Evolutionary conservation across 2,888 invertebrate genomes (phyloP).

Genomic region (Protula sp.): DNA sequence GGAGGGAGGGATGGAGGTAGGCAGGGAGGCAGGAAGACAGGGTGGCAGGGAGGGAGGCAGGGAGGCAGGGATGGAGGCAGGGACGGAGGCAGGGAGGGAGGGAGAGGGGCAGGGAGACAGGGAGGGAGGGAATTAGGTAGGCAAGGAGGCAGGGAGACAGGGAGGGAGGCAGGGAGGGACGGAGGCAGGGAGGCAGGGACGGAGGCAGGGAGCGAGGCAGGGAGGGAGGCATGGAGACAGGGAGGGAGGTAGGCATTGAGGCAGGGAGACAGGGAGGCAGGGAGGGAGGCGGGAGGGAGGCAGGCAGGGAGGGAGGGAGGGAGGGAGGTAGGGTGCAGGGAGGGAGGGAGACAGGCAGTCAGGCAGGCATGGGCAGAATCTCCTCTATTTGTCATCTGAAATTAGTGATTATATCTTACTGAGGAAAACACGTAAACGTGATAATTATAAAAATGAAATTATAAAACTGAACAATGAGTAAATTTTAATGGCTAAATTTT

Average conservation of each 20-base stretch:
- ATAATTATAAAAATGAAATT: too few species aligned
- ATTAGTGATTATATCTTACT: too few species aligned
- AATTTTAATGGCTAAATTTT: too few species aligned
- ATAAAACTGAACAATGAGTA: too few species aligned
- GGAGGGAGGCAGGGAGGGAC: slow-evolving; percentile 6
- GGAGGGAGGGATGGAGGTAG: not conserved
- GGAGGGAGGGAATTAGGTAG: not conserved
- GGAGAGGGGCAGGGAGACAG: not conserved
- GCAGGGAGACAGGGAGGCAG: slow-evolving; percentile 15
- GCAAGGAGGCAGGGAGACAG: slow-evolving; percentile 4
- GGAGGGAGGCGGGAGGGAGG: not conserved
- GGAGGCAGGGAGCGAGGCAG: slow-evolving; percentile 13
- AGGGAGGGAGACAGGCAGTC: too few species aligned
- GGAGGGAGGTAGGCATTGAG: slow-evolving; percentile 12
- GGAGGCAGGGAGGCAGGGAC: slow-evolving; percentile 4
- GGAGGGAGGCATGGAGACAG: slow-evolving; percentile 15
- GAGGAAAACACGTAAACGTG: too few species aligned
- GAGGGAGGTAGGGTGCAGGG: too few species aligned
- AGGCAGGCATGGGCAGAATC: too few species aligned
- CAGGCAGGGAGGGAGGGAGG: not conserved
- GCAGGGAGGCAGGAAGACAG: slow-evolving; percentile 1
- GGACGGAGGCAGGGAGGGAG: not conserved
- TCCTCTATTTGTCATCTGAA: too few species aligned
- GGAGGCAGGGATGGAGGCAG: not conserved
- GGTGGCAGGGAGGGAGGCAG: not conserved